These are phyloP conservation scores for Dusona sp. DNA, from an alignment of 2,888 invertebrate species.

Conservation along the genomic window DNA sequence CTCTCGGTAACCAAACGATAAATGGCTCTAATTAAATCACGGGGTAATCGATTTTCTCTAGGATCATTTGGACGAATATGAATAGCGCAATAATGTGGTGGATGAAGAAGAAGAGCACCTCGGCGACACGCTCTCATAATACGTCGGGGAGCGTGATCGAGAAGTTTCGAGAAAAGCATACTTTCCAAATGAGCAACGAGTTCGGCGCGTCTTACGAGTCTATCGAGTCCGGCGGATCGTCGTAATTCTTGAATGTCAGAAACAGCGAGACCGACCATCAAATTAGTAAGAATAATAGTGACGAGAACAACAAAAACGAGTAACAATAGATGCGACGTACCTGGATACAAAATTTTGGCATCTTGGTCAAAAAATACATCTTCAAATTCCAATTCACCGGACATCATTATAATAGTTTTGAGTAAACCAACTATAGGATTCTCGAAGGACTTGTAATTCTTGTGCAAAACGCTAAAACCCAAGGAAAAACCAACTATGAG, in stretches of 20 bases:
- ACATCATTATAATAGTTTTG: conserved; percentile 95
- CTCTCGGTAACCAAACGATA: conserved; percentile 91
- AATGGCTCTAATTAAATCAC: conserved; percentile 90
- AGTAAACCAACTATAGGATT: conserved; percentile 88
- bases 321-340: conserved; percentile 91
- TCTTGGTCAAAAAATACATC: conserved; percentile 89
- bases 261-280: conserved; percentile 94
- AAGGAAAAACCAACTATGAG: conserved; percentile 92
- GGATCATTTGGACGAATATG: conserved; percentile 94
- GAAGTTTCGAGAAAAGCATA: conserved; percentile 91
- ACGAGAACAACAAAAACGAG: conserved; percentile 91
- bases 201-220: conserved; percentile 93
- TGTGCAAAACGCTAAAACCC: conserved; percentile 93
- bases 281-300: conserved; percentile 92
- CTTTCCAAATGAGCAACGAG: conserved; percentile 93
- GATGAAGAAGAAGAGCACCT: conserved; percentile 91
- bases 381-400: conserved; percentile 94
- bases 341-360: conserved; percentile 87
- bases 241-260: conserved; percentile 94
- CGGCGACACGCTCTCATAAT: conserved; percentile 89
- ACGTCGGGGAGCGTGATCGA: conserved; percentile 89
- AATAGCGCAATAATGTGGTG: conserved; percentile 90
- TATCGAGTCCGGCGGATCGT: conserved; percentile 92
- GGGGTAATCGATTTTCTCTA: conserved; percentile 91
- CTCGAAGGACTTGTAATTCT: conserved; percentile 90